phyloP scores from a whole-genome alignment of 2,888 invertebrate species.

The Aporophyla lueneburgensis region DNA sequence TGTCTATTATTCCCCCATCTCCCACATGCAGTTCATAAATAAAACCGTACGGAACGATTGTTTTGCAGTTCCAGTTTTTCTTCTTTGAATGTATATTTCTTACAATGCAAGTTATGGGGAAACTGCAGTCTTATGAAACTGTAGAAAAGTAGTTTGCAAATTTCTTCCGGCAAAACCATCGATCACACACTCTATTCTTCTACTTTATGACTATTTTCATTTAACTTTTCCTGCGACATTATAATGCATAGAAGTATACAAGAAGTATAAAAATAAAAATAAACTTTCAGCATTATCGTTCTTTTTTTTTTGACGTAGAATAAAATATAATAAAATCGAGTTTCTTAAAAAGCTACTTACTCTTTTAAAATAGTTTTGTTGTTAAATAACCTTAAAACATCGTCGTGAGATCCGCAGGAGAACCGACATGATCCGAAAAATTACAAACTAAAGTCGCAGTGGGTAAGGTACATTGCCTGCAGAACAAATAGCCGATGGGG shows the following conservation, averaged over 20 bases:
- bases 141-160: slow-evolving; percentile 48
- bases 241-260: slow-evolving; percentile 39
- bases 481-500: too few relatives aligned
- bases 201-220: slow-evolving; percentile 61
- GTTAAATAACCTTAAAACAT: neutral
- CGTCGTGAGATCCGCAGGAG: too few relatives aligned
- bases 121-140: slow-evolving; percentile 43
- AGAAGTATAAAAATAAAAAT: neutral
- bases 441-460: too few relatives aligned
- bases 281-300: neutral
- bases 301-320: neutral
- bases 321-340: neutral
- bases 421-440: too few relatives aligned
- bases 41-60: slow-evolving; percentile 40
- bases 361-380: neutral
- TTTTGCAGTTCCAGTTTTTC: slow-evolving; percentile 34
- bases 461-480: too few relatives aligned
- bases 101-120: slow-evolving; percentile 46
- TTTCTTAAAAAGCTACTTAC: neutral
- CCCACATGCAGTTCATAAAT: slow-evolving; percentile 47
- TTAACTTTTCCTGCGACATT: slow-evolving; percentile 49
- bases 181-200: slow-evolving; percentile 34
- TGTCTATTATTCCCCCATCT: too few relatives aligned
- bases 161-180: slow-evolving; percentile 51
- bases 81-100: slow-evolving; percentile 51